phyloP scores from a whole-genome alignment of 1,140 invertebrate genomes.

The Scaptomyza pallida region DNA sequence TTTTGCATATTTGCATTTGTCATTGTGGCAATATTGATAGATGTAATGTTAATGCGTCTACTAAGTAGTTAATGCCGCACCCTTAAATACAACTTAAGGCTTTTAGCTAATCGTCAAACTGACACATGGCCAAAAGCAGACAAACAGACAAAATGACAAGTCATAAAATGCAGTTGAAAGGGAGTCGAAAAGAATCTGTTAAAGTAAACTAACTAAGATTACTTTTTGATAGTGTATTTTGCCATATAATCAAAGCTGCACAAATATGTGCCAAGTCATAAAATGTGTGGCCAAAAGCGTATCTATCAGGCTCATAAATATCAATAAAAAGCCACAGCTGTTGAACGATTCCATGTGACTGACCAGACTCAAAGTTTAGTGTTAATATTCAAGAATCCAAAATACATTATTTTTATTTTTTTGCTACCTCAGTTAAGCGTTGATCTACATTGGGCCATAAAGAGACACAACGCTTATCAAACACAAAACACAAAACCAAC shows the following conservation, averaged over 20 bases:
- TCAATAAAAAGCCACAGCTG: slow-evolving; percentile 50
- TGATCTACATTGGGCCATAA: slow-evolving; percentile 10
- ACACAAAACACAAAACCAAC: background rate
- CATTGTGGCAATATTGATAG: slow-evolving; percentile 24
- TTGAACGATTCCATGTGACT: slow-evolving; percentile 32
- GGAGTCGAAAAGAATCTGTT: too few relatives aligned
- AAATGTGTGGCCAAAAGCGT: slow-evolving; percentile 34
- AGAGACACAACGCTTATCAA: slow-evolving; percentile 21
- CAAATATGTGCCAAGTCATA: slow-evolving; percentile 72
- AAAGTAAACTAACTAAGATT: too few relatives aligned
- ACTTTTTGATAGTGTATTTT: too few relatives aligned
- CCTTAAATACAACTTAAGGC: slow-evolving; percentile 27
- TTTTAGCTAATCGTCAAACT: slow-evolving; percentile 27
- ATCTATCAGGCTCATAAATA: slow-evolving; percentile 55
- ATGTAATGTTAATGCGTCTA: slow-evolving; percentile 16
- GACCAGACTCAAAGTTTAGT: too few relatives aligned
- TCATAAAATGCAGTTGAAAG: slow-evolving; percentile 28
- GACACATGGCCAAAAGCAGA: background rate
- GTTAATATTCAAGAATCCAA: too few relatives aligned
- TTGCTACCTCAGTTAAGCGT: slow-evolving; percentile 27
- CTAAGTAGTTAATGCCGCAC: slow-evolving; percentile 26
- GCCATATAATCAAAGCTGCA: slow-evolving; percentile 79
- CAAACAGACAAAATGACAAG: slow-evolving; percentile 16
- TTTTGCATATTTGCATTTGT: slow-evolving; percentile 4
- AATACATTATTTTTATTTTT: too few relatives aligned